Evolutionary conservation across 2,797 vertebrate species (phyloP).

Genomic region (Falco columbarius): DNA sequence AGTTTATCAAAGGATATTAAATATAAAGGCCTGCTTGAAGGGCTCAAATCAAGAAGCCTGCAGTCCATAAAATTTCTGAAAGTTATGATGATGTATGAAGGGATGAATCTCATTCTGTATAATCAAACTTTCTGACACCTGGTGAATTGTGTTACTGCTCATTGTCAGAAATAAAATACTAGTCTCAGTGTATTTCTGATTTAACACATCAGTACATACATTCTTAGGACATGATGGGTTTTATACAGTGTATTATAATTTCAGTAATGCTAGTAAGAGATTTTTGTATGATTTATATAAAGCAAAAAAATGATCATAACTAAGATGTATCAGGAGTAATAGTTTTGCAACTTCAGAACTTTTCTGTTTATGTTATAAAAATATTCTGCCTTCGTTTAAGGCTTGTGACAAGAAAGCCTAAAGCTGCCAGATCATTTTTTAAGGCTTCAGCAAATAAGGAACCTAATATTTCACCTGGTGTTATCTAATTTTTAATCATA

Average conservation of each 20-base stretch:
- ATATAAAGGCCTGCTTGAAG: neutral
- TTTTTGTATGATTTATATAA: neutral
- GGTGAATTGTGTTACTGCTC: neutral
- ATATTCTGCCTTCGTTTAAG: neutral
- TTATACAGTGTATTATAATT: neutral
- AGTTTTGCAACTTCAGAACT: neutral
- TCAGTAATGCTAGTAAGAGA: neutral
- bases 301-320: neutral
- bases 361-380: neutral
- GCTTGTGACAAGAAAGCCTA: neutral
- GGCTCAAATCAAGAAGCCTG: neutral
- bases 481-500: neutral
- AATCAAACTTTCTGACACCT: neutral
- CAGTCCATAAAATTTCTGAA: neutral
- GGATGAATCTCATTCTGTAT: neutral
- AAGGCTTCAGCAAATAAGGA: neutral
- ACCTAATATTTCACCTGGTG: neutral
- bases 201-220: neutral
- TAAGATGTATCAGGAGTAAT: neutral
- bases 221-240: neutral
- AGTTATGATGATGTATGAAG: neutral
- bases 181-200: neutral
- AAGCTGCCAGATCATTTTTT: neutral
- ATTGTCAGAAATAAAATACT: neutral
- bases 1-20: neutral